Evolutionary conservation across 1,140 invertebrate species (phyloP), one percentile per base, ranked within the genome.

Genomic region (Lamellibrachia luymesi): DNA sequence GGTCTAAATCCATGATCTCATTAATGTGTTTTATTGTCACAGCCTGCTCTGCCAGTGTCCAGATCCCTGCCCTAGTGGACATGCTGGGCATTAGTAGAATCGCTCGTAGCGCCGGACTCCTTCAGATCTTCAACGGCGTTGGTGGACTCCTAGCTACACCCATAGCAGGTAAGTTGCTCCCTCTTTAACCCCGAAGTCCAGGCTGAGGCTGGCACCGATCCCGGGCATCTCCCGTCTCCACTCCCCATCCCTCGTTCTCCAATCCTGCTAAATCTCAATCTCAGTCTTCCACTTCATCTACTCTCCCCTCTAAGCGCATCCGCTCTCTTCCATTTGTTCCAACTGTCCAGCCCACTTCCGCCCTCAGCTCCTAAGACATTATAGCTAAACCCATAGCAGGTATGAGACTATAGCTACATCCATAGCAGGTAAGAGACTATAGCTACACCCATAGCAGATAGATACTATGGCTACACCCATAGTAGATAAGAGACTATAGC

Each of bases 81-180:
- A 51, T 92, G 50, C 92, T 92, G 27, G 92, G 92, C 8, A 56
- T 92, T 13, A 64, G 52, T 38, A 51, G 92, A n/a, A 92, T 92
- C 2, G 92, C 52, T 38, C 49, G 92, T 17, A 51, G 7, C 2
- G 51, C 92, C 17, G 92, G 92, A 51, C 51, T 92, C 27, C 51
- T 92, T 22, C 92, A 92, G 27, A 64, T 92, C 10, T 92, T 92
- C 51, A 92, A 51, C 10, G 92, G 92, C 49, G 4, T 56, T 13
- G 92, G 50, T 17, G 92, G 92, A 92, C 92, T 92, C 27, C 27
- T 64, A 51, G 92, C 92, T 64, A 92, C 92, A 52, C 92, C 92
- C 7, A 17, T 92, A 38, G 92, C 92, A 51, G 92, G 92, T 92
- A 52, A 64, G 92, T 52, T 52, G 51, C 27, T 52, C 38, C 38